Conservation (phyloP, 2,113 vertebrate species). For the Seriola dumerili region DNA sequence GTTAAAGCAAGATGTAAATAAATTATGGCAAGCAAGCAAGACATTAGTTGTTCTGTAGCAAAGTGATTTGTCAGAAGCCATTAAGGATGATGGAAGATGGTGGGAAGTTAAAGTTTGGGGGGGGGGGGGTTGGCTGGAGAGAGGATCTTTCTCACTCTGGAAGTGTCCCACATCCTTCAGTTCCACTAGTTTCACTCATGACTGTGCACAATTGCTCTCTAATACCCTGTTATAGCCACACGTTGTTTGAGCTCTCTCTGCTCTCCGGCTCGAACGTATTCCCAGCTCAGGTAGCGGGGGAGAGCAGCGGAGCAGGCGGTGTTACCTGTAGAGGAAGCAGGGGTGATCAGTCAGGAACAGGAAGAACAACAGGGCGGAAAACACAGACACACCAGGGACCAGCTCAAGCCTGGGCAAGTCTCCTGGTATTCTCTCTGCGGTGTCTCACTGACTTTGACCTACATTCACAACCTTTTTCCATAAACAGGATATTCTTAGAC, state of each 20-base stretch:
- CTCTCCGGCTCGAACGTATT: constrained; percentile 14
- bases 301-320: constrained; percentile 36
- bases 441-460: constrained; percentile 60
- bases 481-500: constrained; percentile 34
- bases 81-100: constrained; percentile 4
- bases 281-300: constrained; percentile 9
- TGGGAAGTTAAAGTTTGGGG: neutral
- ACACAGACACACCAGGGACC: constrained; percentile 39
- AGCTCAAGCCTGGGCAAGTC: constrained; percentile 22
- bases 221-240: neutral
- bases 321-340: constrained; percentile 36
- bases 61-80: constrained; percentile 11
- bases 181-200: constrained; percentile 1
- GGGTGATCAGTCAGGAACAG: constrained; percentile 47
- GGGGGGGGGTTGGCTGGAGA: neutral
- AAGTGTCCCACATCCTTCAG: neutral
- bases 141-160: neutral
- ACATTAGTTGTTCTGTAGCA: neutral
- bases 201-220: constrained; percentile 1
- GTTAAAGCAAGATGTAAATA: constrained; percentile 11
- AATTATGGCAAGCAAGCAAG: constrained; percentile 1
- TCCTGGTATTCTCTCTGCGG: constrained; percentile 13
- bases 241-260: neutral
- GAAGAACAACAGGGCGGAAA: constrained; percentile 33
- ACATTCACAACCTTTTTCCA: constrained; percentile 47